Base-by-base conservation (phyloP, 2,888 invertebrate genomes). In the Brassicogethes aeneus region DNA sequence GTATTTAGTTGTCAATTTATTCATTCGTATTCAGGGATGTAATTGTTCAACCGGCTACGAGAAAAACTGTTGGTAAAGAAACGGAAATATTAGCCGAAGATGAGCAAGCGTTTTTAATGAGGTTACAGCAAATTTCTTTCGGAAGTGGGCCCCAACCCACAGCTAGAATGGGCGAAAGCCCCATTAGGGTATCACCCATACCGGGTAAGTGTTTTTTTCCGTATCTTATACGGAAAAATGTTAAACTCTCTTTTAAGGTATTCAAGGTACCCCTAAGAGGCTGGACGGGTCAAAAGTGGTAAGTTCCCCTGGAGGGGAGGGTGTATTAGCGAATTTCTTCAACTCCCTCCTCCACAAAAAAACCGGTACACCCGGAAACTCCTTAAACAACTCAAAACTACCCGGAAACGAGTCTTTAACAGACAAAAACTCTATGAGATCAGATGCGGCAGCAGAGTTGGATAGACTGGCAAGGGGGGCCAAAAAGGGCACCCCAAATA, bases 301-400 rank as follows among this genome's bases (percentile, higher is more conserved):
- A 1, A 80, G 82, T 57, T 79, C 87, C 39, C 83, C 87, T 2
- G 82, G 85, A 39, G 86, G 86, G 46, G 95, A 95, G 72, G 92
- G 94, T 45, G 94, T 96, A 39, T 72, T 97, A 48, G 96, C 96
- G 8, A 96, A 61, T n/a, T n/a, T n/a, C n/a, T n/a, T n/a, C n/a
- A n/a, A n/a, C n/a, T n/a, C n/a, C n/a, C n/a, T n/a, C n/a, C 78
- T 97, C 57, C 87, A 88, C 71, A 96, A 95, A 77, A 94, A 94
- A 73, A 83, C 88, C 29, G 87, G 86, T 30, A 68, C 71, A 16
- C 71, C 75, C n/a, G 69, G 75, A 36, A 69, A 71, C 31, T 70
- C 71, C 45, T 64, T 66, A 43, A n/a, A n/a, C n/a, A 66, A n/a
- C n/a, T n/a, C 64, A 32, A 55, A 57, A 39, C 54, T 55, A 36